Conservation (phyloP, 2,888 invertebrate genomes). For the Arenicola marina region DNA sequence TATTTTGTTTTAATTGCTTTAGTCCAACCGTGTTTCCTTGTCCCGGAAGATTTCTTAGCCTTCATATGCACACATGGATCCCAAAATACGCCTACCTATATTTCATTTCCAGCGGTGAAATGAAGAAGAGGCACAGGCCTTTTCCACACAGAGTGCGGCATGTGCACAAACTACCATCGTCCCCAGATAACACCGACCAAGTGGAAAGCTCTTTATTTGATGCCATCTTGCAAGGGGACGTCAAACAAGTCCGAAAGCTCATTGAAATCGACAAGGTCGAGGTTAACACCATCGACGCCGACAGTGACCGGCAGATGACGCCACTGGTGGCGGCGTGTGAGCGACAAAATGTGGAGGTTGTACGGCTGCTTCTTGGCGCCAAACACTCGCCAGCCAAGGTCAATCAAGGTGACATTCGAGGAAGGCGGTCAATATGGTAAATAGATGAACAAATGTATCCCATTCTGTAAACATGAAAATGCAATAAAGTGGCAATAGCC, state of each 20-base stretch:
- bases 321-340: conserved; percentile 45
- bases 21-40: too few species aligned
- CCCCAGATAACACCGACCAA: too few species aligned
- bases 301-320: conserved; percentile 38
- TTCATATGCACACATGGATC: too few species aligned
- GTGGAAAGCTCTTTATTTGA: too few species aligned
- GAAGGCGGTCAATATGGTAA: conserved; percentile 49
- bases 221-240: conserved; percentile 6
- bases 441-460: conserved; percentile 1
- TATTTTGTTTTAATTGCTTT: too few species aligned
- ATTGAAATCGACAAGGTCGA: conserved; percentile 37
- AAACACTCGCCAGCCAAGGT: conserved; percentile 43
- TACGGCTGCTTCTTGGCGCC: conserved; percentile 39
- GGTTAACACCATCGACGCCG: conserved; percentile 34
- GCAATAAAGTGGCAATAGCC: conserved; percentile 2
- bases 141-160: too few species aligned
- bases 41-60: too few species aligned
- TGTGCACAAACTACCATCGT: too few species aligned
- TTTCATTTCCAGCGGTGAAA: too few species aligned
- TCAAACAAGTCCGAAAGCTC: conserved; percentile 32
- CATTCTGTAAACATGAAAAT: not conserved
- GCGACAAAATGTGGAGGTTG: conserved; percentile 40
- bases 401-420: conserved; percentile 42
- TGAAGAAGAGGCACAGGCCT: too few species aligned
- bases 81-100: too few species aligned